Evolutionary conservation across 2,797 vertebrate genomes (phyloP).

Genomic region (Pseudotriccus pelzelni): DNA sequence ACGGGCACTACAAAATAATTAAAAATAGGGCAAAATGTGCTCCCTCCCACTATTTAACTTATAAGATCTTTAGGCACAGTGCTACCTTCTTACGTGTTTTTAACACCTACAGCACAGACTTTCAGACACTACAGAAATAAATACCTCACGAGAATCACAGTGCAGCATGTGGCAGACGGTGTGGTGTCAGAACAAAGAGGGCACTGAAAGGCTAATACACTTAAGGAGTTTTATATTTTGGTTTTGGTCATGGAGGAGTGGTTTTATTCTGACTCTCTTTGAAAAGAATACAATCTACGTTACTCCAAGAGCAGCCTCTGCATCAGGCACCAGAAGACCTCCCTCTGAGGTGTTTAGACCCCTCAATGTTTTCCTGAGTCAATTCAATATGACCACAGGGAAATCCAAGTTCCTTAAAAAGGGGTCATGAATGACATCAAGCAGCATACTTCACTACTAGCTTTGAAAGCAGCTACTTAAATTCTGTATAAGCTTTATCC

Average conservation of each 20-base stretch:
- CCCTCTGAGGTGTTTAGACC: not conserved
- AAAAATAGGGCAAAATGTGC: not conserved
- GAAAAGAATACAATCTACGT: not conserved
- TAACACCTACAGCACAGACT: not conserved
- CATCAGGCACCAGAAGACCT: not conserved
- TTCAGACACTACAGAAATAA: not conserved
- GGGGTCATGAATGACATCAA: not conserved
- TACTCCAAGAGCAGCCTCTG: not conserved
- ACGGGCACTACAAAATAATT: not conserved
- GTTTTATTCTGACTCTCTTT: not conserved
- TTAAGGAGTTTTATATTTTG: not conserved
- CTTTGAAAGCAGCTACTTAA: constrained; percentile 20
- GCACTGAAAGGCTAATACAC: not conserved
- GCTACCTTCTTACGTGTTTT: not conserved
- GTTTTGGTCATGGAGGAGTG: not conserved
- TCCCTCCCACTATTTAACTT: not conserved
- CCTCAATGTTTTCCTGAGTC: not conserved
- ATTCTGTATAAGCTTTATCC: not conserved
- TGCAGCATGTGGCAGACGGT: not conserved
- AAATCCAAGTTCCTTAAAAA: not conserved
- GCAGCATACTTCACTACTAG: not conserved
- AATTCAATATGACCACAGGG: not conserved
- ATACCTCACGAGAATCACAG: not conserved
- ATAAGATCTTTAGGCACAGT: not conserved
- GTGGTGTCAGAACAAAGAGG: not conserved